A percentile compares a stretch with the other conserved stretches of the same genome.
These are phyloP conservation scores for Haliclona indistincta DNA, from an alignment of 37 sponge, comb jelly and placozoan species.

Conservation along the genomic window DNA sequence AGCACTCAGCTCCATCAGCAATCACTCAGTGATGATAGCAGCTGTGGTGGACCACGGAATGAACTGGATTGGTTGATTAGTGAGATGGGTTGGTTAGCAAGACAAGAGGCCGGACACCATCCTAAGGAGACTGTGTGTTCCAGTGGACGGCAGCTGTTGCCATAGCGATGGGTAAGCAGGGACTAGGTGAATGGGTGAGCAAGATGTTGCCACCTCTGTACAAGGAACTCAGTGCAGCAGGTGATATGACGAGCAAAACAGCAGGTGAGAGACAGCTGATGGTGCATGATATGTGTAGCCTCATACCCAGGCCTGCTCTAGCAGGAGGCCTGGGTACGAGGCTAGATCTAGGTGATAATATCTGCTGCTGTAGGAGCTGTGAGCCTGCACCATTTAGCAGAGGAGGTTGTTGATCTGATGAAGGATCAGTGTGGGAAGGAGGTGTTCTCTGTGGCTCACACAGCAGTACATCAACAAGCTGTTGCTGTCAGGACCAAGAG, in stretches of 20 bases:
- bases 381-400: slow-evolving; percentile 53
- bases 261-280: no score
- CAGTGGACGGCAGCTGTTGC: slow-evolving; percentile 86
- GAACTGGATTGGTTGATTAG: no score
- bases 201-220: slow-evolving; percentile 62
- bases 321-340: no score
- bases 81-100: slow-evolving; percentile 66
- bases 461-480: no score
- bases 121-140: slow-evolving; percentile 84
- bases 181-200: slow-evolving; percentile 40
- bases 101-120: slow-evolving; percentile 69
- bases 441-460: slow-evolving; percentile 40
- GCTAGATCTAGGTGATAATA: no score
- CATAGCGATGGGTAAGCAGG: slow-evolving; percentile 42
- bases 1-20: not conserved
- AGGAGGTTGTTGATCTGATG: slow-evolving; percentile 72
- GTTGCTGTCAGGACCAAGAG: no score
- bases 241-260: no score
- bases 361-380: no score
- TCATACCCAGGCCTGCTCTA: no score
- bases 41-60: not conserved
- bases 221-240: no score
- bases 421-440: slow-evolving; percentile 66
- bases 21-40: not conserved
- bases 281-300: no score